Base-by-base conservation (phyloP, 2,113 vertebrate genomes). In the Zosterops lateralis region DNA sequence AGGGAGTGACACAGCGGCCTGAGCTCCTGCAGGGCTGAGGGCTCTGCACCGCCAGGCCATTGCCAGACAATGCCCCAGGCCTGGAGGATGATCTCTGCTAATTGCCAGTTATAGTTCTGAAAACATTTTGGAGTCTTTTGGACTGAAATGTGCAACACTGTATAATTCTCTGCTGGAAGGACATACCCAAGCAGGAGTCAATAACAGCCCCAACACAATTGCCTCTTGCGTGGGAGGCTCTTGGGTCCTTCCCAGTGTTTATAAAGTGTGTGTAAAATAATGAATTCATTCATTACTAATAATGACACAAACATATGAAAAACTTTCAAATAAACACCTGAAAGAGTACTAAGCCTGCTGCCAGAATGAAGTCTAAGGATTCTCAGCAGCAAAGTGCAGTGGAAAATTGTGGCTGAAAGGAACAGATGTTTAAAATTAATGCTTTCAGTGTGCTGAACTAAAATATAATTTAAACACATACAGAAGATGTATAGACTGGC, bases 341-440 rank as follows among this genome's bases (percentile, higher is more conserved):
- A 73, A 89, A 82, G 45, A 54, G 18, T 45, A 36, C 54, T 82
- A 44, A 92, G 56, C 47, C 42, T 57, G 9, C 50, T 51, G 36
- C 32, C 36, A 91, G 58, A 64, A 78, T 44, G 53, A 92, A 81
- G 38, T 56, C 53, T 57, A 57, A 74, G 44, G 26, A 21, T 50
- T 85, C 50, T 90, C 58, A 53, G 34, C 36, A 68, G 57, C 57
- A 81, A 95, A 92, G 66, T 54, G 42, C 25, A 47, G 50, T 68
- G 79, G 68, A 32, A 90, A 86, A 87, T 28, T 66, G 54, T 70
- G 68, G 21, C 68, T 86, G 82, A 78, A 80, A 83, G 78, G 67
- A 90, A 34, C 38, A 80, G 72, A 53, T 70, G 66, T 94, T 85
- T 75, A 82, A 89, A 96, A 94, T 67, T 5, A 88, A 84, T 95